Evolutionary conservation across 2,113 vertebrate species (phyloP).

Genomic region (Esox niger): DNA sequence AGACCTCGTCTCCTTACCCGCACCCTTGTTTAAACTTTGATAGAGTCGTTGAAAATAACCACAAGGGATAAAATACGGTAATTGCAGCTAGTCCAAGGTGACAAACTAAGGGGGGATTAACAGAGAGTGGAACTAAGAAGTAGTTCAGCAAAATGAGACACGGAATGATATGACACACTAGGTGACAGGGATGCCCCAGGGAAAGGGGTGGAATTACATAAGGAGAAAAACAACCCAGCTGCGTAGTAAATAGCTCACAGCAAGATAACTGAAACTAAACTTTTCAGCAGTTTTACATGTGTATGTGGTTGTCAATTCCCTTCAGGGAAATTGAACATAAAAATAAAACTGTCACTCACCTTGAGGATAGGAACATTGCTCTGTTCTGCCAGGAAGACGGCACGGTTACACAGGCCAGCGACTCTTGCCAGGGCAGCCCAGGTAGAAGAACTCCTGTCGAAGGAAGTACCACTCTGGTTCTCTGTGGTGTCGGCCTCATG

Average conservation of each 20-base stretch:
- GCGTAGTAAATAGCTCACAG: constrained; percentile 15
- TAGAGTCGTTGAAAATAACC: constrained; percentile 26
- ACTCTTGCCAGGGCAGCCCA: constrained; percentile 80
- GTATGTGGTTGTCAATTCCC: background rate
- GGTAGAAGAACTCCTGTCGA: constrained; percentile 80
- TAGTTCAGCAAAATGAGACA: background rate
- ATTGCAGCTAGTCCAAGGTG: constrained; percentile 36
- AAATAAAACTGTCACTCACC: constrained; percentile 48
- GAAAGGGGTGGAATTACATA: background rate
- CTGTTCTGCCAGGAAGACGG: constrained; percentile 81
- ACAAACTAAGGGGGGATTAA: constrained; percentile 46
- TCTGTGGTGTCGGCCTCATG: constrained; percentile 94
- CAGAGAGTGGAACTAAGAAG: constrained; percentile 13
- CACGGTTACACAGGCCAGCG: constrained; percentile 81
- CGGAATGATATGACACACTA: constrained; percentile 14
- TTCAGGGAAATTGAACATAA: background rate
- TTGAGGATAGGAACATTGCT: constrained; percentile 80
- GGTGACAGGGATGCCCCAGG: constrained; percentile 20
- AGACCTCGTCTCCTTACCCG: background rate
- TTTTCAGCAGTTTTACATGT: background rate
- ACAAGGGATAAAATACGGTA: constrained; percentile 20
- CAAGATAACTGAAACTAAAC: background rate
- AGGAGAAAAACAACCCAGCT: constrained; percentile 33
- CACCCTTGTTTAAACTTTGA: background rate
- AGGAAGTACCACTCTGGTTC: constrained; percentile 78